phyloP scores from a whole-genome alignment of 2,888 invertebrate genomes.

The Ceraclea dissimilis region DNA sequence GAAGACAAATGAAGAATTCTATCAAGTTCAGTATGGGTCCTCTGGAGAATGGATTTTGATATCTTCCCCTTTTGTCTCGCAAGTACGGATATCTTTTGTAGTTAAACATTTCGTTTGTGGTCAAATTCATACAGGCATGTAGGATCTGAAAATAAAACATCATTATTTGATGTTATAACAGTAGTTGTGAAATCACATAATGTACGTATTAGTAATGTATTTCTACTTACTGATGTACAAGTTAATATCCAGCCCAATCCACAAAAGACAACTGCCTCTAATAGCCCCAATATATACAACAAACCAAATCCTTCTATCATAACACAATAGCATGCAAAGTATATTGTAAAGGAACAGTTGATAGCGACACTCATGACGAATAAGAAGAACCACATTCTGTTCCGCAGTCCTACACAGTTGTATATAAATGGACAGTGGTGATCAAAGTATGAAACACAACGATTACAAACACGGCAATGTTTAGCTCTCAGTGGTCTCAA shows the following conservation, averaged over 20 bases:
- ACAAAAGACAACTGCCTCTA: conserved; percentile 79
- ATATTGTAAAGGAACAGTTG: conserved; percentile 80
- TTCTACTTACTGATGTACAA: conserved; percentile 69
- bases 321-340: conserved; percentile 80
- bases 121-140: conserved; percentile 88
- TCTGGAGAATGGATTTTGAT: conserved; percentile 86
- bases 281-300: conserved; percentile 73
- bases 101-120: conserved; percentile 93
- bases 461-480: conserved; percentile 86
- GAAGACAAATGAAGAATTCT: conserved; percentile 83
- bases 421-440: conserved; percentile 95
- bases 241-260: conserved; percentile 82
- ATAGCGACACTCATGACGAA: conserved; percentile 84
- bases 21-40: conserved; percentile 80
- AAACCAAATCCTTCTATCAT: conserved; percentile 78
- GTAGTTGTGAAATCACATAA: background rate
- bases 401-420: conserved; percentile 87
- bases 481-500: conserved; percentile 81
- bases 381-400: conserved; percentile 89
- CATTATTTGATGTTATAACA: no score
- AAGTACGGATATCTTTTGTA: conserved; percentile 86
- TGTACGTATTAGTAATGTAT: background rate
- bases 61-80: conserved; percentile 79
- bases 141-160: conserved; percentile 57
- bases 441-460: conserved; percentile 84